phyloP scores from a whole-genome alignment of 2,888 invertebrate species.

The Drosophila fulvimacula region DNA sequence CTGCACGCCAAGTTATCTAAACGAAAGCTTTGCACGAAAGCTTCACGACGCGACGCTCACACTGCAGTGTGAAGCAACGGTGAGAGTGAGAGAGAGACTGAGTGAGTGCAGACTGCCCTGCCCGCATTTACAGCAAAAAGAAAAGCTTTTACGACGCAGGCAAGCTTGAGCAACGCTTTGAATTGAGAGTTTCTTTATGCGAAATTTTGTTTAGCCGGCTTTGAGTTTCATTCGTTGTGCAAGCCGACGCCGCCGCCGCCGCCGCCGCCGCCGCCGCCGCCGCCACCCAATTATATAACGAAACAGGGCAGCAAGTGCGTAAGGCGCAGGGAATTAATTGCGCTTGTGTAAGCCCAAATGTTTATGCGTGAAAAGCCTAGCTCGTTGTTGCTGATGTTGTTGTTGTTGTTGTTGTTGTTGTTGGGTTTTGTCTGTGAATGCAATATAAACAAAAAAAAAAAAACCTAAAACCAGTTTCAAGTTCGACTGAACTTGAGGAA shows the following conservation, averaged over 20 bases:
- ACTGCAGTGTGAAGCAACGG: neutral
- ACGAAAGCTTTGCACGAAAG: constrained; percentile 27
- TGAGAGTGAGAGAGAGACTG: neutral
- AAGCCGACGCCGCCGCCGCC: no score
- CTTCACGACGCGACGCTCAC: constrained; percentile 9
- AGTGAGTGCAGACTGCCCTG: constrained; percentile 35
- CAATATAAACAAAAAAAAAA: constrained; percentile 30
- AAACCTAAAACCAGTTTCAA: constrained; percentile 61
- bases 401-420: no score
- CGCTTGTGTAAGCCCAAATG: neutral
- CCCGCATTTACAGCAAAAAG: constrained; percentile 3
- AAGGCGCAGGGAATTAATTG: constrained; percentile 28
- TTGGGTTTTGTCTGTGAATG: neutral
- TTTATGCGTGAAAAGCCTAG: constrained; percentile 2
- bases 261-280: no score
- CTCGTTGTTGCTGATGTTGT: neutral
- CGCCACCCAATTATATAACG: constrained; percentile 44
- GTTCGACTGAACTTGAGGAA: constrained; percentile 65
- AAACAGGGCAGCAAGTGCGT: constrained; percentile 28
- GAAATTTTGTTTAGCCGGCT: constrained; percentile 57
- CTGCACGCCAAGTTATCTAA: constrained; percentile 25
- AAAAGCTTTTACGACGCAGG: constrained; percentile 22
- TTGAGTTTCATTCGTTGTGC: constrained; percentile 55
- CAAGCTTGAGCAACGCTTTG: constrained; percentile 31
- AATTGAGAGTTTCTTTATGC: constrained; percentile 50